A percentile compares a stretch with the other conserved stretches of the same genome.
These are phyloP conservation scores for Watsonalla cultraria DNA, from an alignment of 2,888 invertebrate genomes.

Conservation along the genomic window DNA sequence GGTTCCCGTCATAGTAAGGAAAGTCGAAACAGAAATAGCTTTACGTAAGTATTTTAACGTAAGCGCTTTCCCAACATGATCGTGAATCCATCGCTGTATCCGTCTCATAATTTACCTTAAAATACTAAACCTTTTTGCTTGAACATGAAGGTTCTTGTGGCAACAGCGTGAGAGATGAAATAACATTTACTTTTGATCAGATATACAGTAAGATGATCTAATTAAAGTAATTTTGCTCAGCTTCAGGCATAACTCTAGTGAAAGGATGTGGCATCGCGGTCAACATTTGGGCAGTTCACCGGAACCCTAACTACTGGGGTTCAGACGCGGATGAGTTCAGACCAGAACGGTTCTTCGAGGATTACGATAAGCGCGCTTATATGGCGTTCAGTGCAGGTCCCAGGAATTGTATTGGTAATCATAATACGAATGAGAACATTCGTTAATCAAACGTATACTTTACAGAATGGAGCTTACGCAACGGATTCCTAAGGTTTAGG, in stretches of 20 bases:
- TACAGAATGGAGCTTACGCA: too few relatives aligned
- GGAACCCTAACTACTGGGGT: slow-evolving; percentile 48
- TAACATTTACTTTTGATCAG: too few relatives aligned
- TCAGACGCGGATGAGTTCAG: slow-evolving; percentile 35
- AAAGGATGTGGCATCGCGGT: slow-evolving; percentile 27
- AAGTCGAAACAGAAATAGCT: slow-evolving; percentile 20
- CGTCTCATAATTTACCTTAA: too few relatives aligned
- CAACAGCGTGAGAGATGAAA: too few relatives aligned
- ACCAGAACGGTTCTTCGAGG: slow-evolving; percentile 42
- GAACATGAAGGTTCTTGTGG: too few relatives aligned
- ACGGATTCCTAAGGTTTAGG: too few relatives aligned
- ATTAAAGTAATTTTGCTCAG: slow-evolving; percentile 17
- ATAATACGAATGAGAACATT: too few relatives aligned
- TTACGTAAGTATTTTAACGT: slow-evolving; percentile 19
- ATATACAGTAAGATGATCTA: too few relatives aligned
- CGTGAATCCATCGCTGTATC: too few relatives aligned
- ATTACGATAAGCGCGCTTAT: slow-evolving; percentile 26
- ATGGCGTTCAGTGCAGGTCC: slow-evolving; percentile 43
- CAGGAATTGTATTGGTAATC: slow-evolving; percentile 42
- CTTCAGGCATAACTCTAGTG: slow-evolving; percentile 33
- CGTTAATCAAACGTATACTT: too few relatives aligned
- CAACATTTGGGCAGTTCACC: slow-evolving; percentile 41
- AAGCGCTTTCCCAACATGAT: not conserved
- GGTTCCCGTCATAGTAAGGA: slow-evolving; percentile 28
- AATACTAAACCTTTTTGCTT: too few relatives aligned